phyloP scores from a whole-genome alignment of 1,140 invertebrate species.

The fruit fly (Drosophila melanogaster) region DNA sequence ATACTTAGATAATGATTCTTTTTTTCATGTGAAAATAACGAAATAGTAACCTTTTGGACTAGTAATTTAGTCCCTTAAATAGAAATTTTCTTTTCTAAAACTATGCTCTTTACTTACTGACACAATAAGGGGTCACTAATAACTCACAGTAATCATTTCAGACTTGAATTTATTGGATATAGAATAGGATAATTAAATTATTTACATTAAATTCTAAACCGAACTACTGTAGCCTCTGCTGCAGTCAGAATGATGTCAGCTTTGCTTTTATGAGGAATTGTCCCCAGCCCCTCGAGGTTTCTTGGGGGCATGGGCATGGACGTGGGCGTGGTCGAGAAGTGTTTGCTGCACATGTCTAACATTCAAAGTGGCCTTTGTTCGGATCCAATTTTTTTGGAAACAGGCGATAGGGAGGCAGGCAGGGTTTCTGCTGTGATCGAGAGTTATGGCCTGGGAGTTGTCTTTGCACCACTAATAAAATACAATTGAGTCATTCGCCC shows the following conservation, averaged over 20 bases:
- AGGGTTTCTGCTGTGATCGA: slow-evolving; percentile 18
- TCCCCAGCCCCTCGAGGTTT: slow-evolving; percentile 43
- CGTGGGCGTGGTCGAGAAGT: slow-evolving; percentile 51
- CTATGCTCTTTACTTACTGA: too few species aligned
- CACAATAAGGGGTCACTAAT: too few species aligned
- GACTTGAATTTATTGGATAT: too few species aligned
- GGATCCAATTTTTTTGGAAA: slow-evolving; percentile 35
- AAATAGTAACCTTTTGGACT: too few species aligned
- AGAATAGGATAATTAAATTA: neutral
- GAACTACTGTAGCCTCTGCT: slow-evolving; percentile 28
- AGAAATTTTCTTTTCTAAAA: too few species aligned
- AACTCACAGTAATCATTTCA: too few species aligned
- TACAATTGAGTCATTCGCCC: slow-evolving; percentile 72
- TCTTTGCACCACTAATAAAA: slow-evolving; percentile 48
- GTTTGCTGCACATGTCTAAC: slow-evolving; percentile 76
- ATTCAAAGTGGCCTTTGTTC: slow-evolving; percentile 77
- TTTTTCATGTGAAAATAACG: too few species aligned
- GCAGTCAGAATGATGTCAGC: slow-evolving; percentile 71
- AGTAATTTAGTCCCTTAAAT: too few species aligned
- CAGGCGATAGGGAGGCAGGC: slow-evolving; percentile 21
- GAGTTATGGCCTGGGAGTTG: slow-evolving; percentile 61
- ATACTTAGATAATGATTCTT: too few species aligned
- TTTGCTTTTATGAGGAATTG: slow-evolving; percentile 68
- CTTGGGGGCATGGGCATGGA: slow-evolving; percentile 11
- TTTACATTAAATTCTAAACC: neutral